Base-by-base conservation (phyloP, 2,113 vertebrate species). In the Scatophagus argus region DNA sequence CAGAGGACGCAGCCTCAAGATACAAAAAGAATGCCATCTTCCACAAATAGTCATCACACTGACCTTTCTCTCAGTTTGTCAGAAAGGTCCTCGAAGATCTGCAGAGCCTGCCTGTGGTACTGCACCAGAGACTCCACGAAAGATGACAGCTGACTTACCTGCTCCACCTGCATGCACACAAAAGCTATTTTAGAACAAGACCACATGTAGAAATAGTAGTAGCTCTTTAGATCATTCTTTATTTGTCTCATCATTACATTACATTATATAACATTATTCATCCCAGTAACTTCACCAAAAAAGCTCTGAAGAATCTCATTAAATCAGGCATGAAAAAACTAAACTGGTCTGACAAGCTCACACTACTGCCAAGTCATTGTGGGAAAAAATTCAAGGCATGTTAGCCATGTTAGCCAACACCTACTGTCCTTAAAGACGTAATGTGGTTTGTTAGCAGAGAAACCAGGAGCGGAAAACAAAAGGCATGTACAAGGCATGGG, bases 41-140 rank as follows among this genome's bases (percentile, higher is more conserved):
- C 63, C 60, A 74, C 67, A 63, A 77, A 87, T 23, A 79, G 74
- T 70, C 41, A 44, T 0, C 5, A 4, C 9, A 39, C 95, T 92
- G 86, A 99, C 98, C 97, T 94, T 68, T 94, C 90, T 44, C 88
- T 95, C 44, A 99, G 94, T 44, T 95, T 97, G 0, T 93, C 95
- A 0, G 96, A 94, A 9, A 99, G 93, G 65, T 96, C 97, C 0
- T 98, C 96, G 82, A 99, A 93, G 88, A 99, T 93, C 89, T 98
- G 94, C 47, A 96, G 84, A 0, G 96, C 96, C 91, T 97, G 95
- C 71, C 84, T 89, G 94, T 99, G 98, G 87, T 98, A 99, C 82
- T 99, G 96, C 84, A 99, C 92, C 92, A 99, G 95, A 3, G 98
- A 97, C 0, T 99, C 97, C 89, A 98, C 98, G 89, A 99, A 88